Evolutionary conservation across 35 echinoderm and acorn worm species (phyloP), one percentile per base, ranked within the genome.

Genomic region (Nesometra sesokonis): DNA sequence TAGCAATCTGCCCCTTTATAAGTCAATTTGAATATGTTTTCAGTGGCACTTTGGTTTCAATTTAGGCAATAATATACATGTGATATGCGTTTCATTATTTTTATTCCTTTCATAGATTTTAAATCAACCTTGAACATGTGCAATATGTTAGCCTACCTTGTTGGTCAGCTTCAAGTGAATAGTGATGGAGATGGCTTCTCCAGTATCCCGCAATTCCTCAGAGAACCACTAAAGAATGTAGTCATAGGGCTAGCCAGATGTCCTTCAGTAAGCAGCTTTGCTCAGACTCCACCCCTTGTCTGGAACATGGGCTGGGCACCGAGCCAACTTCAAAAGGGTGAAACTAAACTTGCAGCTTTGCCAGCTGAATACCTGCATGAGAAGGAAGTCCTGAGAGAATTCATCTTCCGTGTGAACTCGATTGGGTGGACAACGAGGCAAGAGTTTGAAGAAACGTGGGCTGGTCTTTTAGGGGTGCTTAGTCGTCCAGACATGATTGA

Each of bases 391-490:
- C 88, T 99, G 38, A 89, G 85, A 30, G 93, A 93, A 80, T 99
- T 99, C 86, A 88, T 99, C 13, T 84, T 89, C 80, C 78, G 96
- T 79, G 87, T 93, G 37, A 99, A 94, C 35, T 78, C 89, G 0
- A 93, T 98, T 78, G 92, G 96, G 11, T 99, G 96, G 96, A 94
- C 96, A 57, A 92, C 93, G 47, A 82, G 96, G 33, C 90, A 92
- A 31, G 93, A 99, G 67, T 99, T 99, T 94, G 95, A 97, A 46
- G 90, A 91, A 34, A 99, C 96, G 0, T 99, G 96, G 96, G 96
- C 96, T 76, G 93, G 88, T 23, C 80, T 99, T 32, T 84, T 99
- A 47, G 96, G 96, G 21, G 84, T 99, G 1, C 37, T 99, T 76
- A 91, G 86, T 36, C 78, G 87, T 35, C 93, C 96, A 77, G 92